Evolutionary conservation across 1,140 invertebrate genomes (phyloP).

Genomic region (Scaptodrosophila lebanonensis): DNA sequence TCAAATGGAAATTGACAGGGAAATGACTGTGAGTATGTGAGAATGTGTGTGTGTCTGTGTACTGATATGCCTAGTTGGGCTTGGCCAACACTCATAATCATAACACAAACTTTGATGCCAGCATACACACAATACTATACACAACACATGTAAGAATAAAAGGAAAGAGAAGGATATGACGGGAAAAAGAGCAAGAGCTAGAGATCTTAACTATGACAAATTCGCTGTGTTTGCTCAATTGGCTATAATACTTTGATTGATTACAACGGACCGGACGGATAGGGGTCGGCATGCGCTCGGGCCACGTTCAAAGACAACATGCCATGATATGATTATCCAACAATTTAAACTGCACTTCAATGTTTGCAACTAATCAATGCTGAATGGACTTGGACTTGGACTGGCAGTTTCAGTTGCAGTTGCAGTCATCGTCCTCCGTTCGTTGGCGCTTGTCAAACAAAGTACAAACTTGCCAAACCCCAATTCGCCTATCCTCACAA

Average conservation of each 20-base stretch:
- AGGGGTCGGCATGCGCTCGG: not conserved
- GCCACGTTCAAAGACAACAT: constrained; percentile 16
- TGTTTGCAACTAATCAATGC: constrained; percentile 39
- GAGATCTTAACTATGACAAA: constrained; percentile 43
- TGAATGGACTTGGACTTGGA: constrained; percentile 11
- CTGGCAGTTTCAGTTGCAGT: not conserved
- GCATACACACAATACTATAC: constrained; percentile 6
- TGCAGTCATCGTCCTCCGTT: constrained; percentile 40
- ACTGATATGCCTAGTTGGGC: too few species aligned
- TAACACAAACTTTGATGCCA: too few species aligned
- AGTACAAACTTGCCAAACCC: constrained; percentile 55
- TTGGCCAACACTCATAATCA: too few species aligned
- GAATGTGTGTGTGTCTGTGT: not conserved
- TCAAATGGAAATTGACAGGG: constrained; percentile 52
- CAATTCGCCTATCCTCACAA: too few species aligned
- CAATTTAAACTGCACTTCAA: constrained; percentile 35
- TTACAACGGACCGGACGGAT: constrained; percentile 9
- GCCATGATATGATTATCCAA: constrained; percentile 59
- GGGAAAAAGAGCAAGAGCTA: not conserved
- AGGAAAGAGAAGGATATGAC: not conserved
- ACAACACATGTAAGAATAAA: not conserved
- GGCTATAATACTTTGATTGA: constrained; percentile 55
- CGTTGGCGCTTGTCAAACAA: constrained; percentile 56
- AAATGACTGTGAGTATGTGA: constrained; percentile 26
- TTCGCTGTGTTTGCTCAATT: constrained; percentile 55